Conservation (phyloP, 2,888 invertebrate species). For the Balanococcus diminutus region DNA sequence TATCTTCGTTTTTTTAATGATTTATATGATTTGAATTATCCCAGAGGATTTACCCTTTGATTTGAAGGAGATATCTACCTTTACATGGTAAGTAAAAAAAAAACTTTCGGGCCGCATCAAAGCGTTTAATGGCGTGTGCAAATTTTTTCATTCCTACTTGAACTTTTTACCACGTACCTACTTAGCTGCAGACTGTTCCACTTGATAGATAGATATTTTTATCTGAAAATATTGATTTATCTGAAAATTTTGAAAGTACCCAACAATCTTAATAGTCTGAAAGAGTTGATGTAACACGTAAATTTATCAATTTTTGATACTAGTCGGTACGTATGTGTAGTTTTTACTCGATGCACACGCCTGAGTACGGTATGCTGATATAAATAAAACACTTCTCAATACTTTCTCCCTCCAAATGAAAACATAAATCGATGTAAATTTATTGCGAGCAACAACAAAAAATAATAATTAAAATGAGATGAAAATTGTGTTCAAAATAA, state of each 20-base stretch:
- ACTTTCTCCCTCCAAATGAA: conserved; percentile 33
- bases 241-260: not conserved
- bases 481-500: not conserved
- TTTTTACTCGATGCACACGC: not conserved
- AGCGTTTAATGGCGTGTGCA: not conserved
- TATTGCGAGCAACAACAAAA: not conserved
- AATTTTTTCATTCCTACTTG: not conserved
- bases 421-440: not conserved
- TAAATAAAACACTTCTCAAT: conserved; percentile 6
- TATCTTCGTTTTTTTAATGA: too few species aligned
- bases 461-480: not conserved
- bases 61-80: too few species aligned
- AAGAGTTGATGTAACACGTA: not conserved
- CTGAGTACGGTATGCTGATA: not conserved
- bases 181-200: not conserved
- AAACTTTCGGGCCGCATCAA: not conserved
- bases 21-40: too few species aligned
- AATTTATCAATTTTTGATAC: not conserved
- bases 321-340: not conserved
- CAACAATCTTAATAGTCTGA: not conserved
- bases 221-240: too few species aligned
- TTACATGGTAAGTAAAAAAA: too few species aligned
- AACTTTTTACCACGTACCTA: not conserved
- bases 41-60: too few species aligned
- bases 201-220: not conserved